Evolutionary conservation across 2,797 vertebrate species (phyloP), one percentile per base, ranked within the genome.

Genomic region (Otolemur crassicaudatus): DNA sequence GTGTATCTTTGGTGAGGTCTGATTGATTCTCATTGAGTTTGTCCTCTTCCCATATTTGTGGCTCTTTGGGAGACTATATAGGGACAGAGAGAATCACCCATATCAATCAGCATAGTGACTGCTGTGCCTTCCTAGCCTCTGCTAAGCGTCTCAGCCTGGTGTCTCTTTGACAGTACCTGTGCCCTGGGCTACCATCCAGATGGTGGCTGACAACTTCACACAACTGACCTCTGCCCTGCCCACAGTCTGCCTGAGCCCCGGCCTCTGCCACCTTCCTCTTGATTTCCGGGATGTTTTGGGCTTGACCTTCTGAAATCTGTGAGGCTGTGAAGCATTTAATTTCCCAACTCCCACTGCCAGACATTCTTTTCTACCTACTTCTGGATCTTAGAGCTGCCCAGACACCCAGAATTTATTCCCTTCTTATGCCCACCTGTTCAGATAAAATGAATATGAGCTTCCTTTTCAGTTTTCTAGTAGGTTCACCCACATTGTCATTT

Each of bases 21-120:
- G 13, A 60, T 43, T 29, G 34, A 34, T 13, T 75, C 19, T 77
- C 40, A 81, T 0, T 87, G 37, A 34, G 25, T 85, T 56, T 65
- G 16, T 9, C 40, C 20, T 65, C 23, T 14, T 87, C 17, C 43
- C 16, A 14, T 25, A 1, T 60, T 2, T 34, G 73, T 79, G 80
- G 12, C 56, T 92, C 29, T 73, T 25, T 31, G 10, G 16, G 5
- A 83, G 37, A 31, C 2, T 13, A 22, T 3, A 1, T 1, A 4
- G 29, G 14, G 23, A 4, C n/a, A 73, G 3, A 13, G 43, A 11
- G 3, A 58, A 17, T 49, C 25, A 0, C 8, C 3, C 10, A 0
- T 4, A 9, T 60, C 16, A 73, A n/a, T 5, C 5, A 23, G 2
- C 1, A 1, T 8, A 8, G 11, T 20, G 16, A 43, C 37, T 1